These are phyloP conservation scores for Megalops atlanticus DNA, from an alignment of 2,113 vertebrate genomes.

Conservation along the genomic window DNA sequence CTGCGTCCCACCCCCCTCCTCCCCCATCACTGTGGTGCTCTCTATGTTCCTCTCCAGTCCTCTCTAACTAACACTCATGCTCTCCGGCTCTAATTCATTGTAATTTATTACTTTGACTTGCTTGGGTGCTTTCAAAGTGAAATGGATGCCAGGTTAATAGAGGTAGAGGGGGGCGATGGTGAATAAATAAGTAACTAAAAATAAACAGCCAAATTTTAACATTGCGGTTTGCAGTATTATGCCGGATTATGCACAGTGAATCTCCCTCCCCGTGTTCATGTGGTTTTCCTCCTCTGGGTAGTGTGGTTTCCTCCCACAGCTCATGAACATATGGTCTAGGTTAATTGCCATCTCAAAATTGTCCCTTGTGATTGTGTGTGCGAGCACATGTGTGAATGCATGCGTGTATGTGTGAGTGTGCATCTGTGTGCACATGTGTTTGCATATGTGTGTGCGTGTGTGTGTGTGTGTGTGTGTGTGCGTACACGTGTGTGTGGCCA, in stretches of 20 bases:
- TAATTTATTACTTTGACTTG: slow-evolving; percentile 3
- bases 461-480: too few relatives aligned
- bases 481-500: not conserved
- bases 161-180: not conserved
- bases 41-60: not conserved
- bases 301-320: too few relatives aligned
- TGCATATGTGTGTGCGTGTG: too few relatives aligned
- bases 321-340: too few relatives aligned
- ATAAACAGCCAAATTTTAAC: not conserved
- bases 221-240: not conserved
- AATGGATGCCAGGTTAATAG: not conserved
- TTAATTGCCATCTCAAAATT: too few relatives aligned
- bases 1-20: slow-evolving; percentile 23
- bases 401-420: too few relatives aligned
- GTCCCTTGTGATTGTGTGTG: too few relatives aligned
- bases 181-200: slow-evolving; percentile 7
- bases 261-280: not conserved
- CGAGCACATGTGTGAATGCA: too few relatives aligned
- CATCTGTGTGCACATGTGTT: too few relatives aligned
- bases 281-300: too few relatives aligned
- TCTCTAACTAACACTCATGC: not conserved
- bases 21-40: slow-evolving; percentile 22
- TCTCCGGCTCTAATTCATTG: not conserved
- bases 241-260: not conserved
- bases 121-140: not conserved